Evolutionary conservation across 2,113 vertebrate genomes (phyloP), one percentile per base, ranked within the genome.

Genomic region (Caranx melampygus): DNA sequence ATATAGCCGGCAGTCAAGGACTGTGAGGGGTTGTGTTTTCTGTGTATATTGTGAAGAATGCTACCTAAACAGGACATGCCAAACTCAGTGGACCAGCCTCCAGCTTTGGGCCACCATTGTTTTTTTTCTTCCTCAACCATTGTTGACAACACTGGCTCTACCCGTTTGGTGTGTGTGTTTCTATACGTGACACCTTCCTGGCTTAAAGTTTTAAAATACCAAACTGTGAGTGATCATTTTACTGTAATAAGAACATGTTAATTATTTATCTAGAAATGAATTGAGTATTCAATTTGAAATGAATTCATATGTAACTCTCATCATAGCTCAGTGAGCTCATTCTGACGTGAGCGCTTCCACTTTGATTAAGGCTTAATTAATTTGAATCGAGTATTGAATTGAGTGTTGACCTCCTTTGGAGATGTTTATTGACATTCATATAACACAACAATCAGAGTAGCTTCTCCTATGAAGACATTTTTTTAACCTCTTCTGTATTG

Each of bases 21-120:
- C 2, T 80, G 75, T 42, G 57, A 79, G 49, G 63, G 70, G 63
- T 34, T 67, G 70, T 75, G 78, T 82, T 78, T 90, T 51, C 76
- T 89, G 90, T 84, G 78, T 74, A 84, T 87, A 82, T 89, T 92
- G 89, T 86, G 77, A 87, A 87, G 92, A 94, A 88, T 88, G 76
- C 76, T 83, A 79, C 87, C 88, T 87, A 90, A 92, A 93, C 92
- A 92, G 92, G 91, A 94, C 92, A 83, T 91, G 82, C 91, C 87
- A 79, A 52, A 78, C 75, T 83, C 79, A 0, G 33, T 42, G 75
- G 75, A 87, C 69, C 75, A 74, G 75, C 81, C 83, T 85, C 70
- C 0, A 86, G 81, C 87, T 81, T 78, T 71, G 72, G 66, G 79
- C 73, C 75, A 74, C 85, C 79, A 89, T 92, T 90, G 85, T 89